phyloP scores from a whole-genome alignment of 2,797 vertebrate genomes.

The Hyperoplus immaculatus region DNA sequence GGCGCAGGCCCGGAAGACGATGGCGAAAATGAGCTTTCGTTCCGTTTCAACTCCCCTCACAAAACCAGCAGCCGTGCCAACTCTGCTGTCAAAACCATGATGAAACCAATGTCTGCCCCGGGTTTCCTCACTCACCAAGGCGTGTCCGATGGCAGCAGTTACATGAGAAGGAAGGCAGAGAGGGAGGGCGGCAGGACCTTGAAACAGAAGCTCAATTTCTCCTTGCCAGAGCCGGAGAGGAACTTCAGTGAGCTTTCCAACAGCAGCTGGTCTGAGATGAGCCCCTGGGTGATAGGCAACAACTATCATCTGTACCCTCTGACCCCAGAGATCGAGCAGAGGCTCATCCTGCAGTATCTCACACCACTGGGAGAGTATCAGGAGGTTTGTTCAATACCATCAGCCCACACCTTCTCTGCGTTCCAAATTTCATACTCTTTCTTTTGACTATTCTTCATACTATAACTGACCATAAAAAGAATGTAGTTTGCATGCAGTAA shows the following conservation, averaged over 20 bases:
- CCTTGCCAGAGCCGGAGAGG: slow-evolving; percentile 91
- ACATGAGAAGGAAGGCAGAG: slow-evolving; percentile 86
- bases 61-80: slow-evolving; percentile 88
- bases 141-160: slow-evolving; percentile 74
- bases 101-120: slow-evolving; percentile 82
- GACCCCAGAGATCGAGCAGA: slow-evolving; percentile 96
- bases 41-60: slow-evolving; percentile 89
- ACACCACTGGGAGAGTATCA: slow-evolving; percentile 98
- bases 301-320: slow-evolving; percentile 97
- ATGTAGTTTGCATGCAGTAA: too few species aligned
- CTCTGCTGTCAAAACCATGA: slow-evolving; percentile 87
- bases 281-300: slow-evolving; percentile 98
- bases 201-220: slow-evolving; percentile 95
- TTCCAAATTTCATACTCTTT: too few species aligned
- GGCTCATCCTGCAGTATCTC: slow-evolving; percentile 97
- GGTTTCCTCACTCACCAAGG: slow-evolving; percentile 74
- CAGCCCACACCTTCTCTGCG: neutral
- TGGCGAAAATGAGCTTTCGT: slow-evolving; percentile 78
- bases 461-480: too few species aligned
- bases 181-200: slow-evolving; percentile 89
- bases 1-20: slow-evolving; percentile 80
- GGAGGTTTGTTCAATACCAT: slow-evolving; percentile 88
- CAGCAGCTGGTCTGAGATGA: slow-evolving; percentile 99
- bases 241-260: slow-evolving; percentile 96
- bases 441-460: too few species aligned